Evolutionary conservation across 2,888 invertebrate species (phyloP), one percentile per base, ranked within the genome.

Genomic region (Pyrocoelia pectoralis): DNA sequence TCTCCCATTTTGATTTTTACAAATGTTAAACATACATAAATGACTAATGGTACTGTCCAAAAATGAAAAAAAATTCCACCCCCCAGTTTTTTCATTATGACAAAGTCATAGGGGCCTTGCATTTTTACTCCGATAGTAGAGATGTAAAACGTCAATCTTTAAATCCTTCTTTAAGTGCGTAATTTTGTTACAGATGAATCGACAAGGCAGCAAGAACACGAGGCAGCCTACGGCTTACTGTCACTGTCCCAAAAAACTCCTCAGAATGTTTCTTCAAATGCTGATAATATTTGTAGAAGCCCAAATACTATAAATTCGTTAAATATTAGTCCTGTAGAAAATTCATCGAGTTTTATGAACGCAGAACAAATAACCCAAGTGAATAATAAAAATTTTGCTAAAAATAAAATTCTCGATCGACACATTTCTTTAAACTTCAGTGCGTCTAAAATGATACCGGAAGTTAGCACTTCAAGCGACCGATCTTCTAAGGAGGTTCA

Each of bases 151-250:
- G n/a, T n/a, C n/a, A n/a, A n/a, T n/a, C n/a, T n/a, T n/a, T n/a
- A n/a, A n/a, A n/a, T n/a, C n/a, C n/a, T n/a, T n/a, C n/a, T n/a
- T n/a, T n/a, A n/a, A n/a, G 24, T 24, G 3, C 6, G 24, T 24
- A 6, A 4, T 12, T 40, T 40, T 40, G 40, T 40, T 40, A 84
- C 86, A 70, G 90, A 90, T 79, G 87, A 87, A 70, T 88, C 87
- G 65, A 90, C 89, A 6, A 83, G 89, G n/a, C 81, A 90, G 68
- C 89, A 89, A 72, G 94, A 94, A 79, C 93, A 93, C 72, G 94
- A 94, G 82, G 94, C 94, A 5, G 94, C 94, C 0, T 90, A 91
- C 72, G 91, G 94, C 75, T 82, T 95, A 61, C 80, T 95, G 40
- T 92, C 93, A 29, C 82, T 95, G 46, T 89, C 90, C 2, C 89